Percentiles rank a stretch among this genome's conserved stretches.
phyloP scores from a whole-genome alignment of 2,888 invertebrate genomes.

The Sisyra nigra region DNA sequence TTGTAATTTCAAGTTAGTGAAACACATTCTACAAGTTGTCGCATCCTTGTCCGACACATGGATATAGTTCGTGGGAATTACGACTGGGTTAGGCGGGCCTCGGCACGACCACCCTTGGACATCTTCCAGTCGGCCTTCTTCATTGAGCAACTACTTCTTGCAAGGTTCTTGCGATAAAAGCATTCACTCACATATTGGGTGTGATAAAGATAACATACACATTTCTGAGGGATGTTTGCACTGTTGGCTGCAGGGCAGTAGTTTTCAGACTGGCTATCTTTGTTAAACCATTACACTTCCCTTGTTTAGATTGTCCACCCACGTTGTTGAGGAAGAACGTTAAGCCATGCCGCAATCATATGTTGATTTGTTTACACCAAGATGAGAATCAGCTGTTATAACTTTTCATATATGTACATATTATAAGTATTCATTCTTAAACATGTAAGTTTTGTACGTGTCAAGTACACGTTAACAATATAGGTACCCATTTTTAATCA shows the following conservation, averaged over 20 bases:
- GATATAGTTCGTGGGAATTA: not conserved
- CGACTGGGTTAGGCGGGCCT: constrained; percentile 3
- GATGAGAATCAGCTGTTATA: constrained; percentile 4
- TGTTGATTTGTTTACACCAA: constrained; percentile 5
- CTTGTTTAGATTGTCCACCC: constrained; percentile 2
- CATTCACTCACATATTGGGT: too few relatives aligned
- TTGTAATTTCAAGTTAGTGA: too few relatives aligned
- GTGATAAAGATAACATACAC: too few relatives aligned
- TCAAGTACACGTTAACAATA: too few relatives aligned
- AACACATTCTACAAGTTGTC: constrained; percentile 7
- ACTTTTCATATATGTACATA: not conserved
- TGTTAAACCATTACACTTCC: constrained; percentile 1
- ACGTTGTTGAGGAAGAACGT: not conserved
- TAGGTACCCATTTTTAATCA: too few relatives aligned
- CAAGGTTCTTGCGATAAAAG: too few relatives aligned
- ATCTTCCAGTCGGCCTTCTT: not conserved
- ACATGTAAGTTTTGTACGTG: too few relatives aligned
- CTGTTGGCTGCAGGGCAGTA: too few relatives aligned
- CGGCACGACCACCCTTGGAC: constrained; percentile 7
- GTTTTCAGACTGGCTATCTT: not conserved
- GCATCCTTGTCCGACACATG: constrained; percentile 1
- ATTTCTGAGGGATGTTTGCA: too few relatives aligned
- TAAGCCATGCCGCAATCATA: constrained; percentile 3
- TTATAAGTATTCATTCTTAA: not conserved
- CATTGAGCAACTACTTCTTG: too few relatives aligned